Base-by-base conservation (phyloP, 1,140 invertebrate genomes). In the Elysia chlorotica region DNA sequence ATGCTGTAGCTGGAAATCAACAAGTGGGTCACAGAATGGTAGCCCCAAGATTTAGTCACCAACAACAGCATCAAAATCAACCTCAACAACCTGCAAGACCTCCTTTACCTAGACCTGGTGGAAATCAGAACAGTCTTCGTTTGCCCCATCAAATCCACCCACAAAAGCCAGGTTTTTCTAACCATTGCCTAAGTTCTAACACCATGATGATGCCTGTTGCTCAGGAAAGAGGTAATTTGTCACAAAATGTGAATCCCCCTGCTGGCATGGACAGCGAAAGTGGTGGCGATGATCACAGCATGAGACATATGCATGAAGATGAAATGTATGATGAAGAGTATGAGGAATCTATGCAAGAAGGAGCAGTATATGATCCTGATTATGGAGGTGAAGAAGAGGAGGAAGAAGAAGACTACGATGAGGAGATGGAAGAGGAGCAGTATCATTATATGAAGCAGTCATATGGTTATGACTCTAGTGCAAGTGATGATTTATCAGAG, bases 351-450 rank as follows among this genome's bases (percentile, higher is more conserved):
- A 41, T 68, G 38, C n/a, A 56, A 14, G 65, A 56, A 28, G 54
- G 59, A 38, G 33, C 57, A 1, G 38, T 59, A 33, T 59, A 59
- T 59, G 57, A 69, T 38, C n/a, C n/a, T n/a, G n/a, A n/a, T n/a
- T n/a, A n/a, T n/a, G n/a, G n/a, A n/a, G n/a, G n/a, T n/a, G n/a
- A n/a, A n/a, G n/a, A n/a, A n/a, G 67, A 69, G 57, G 67, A 48
- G 10, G 41, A 48, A 14, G 41, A 48, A n/a, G 41, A 69, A 23
- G 66, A 68, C 30, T 63, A 63, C 23, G 38, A 68, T 68, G 66
- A 68, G 28, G 66, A 68, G 17, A 53, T 54, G 30, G 67, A 69
- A 25, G 67, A 36, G 33, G 67, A 69, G 21, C 53, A 69, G 25
- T 53, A 69, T 28, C n/a, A 54, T 59, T 59, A n/a, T 10, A 0